These are phyloP conservation scores for Xyrichtys novacula DNA, from an alignment of 2,797 vertebrate species.

Conservation along the genomic window DNA sequence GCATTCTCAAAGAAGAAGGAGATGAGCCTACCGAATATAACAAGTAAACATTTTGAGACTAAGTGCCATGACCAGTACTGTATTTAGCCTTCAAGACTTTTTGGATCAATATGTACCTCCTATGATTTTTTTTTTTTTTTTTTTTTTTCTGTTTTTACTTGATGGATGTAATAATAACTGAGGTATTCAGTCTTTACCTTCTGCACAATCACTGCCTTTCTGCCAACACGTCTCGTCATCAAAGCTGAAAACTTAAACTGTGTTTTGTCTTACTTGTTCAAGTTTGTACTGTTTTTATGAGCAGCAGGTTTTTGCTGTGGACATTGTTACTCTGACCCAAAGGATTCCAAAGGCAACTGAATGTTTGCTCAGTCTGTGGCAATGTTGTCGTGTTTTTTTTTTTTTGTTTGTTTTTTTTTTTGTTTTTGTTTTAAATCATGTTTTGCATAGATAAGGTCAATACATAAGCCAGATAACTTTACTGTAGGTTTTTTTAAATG, in stretches of 20 bases:
- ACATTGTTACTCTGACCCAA: constrained; percentile 35
- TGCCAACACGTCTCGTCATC: constrained; percentile 13
- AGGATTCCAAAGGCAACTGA: constrained; percentile 55
- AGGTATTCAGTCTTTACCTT: constrained; percentile 10
- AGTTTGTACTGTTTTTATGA: constrained; percentile 9
- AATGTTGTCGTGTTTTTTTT: constrained; percentile 21
- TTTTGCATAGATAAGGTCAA: constrained; percentile 10
- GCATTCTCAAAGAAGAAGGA: constrained; percentile 91
- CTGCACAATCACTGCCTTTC: constrained; percentile 35
- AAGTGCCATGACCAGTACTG: constrained; percentile 34
- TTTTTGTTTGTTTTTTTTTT: too few species aligned
- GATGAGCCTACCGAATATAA: constrained; percentile 89
- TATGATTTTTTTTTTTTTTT: too few species aligned
- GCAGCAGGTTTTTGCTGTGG: constrained; percentile 26
- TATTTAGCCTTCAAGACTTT: constrained; percentile 22
- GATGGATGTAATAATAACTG: constrained; percentile 23
- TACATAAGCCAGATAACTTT: constrained; percentile 26
- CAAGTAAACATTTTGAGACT: constrained; percentile 45
- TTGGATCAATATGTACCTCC: constrained; percentile 6
- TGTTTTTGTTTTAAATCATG: constrained; percentile 8
- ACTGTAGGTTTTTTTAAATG: constrained; percentile 23
- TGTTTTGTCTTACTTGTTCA: constrained; percentile 39
- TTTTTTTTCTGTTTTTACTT: constrained; percentile 20
- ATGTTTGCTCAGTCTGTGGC: constrained; percentile 44
- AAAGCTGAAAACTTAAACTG: constrained; percentile 9